Evolutionary conservation across 2,113 vertebrate genomes (phyloP), one percentile per base, ranked within the genome.

Genomic region (Rhipidura dahli): DNA sequence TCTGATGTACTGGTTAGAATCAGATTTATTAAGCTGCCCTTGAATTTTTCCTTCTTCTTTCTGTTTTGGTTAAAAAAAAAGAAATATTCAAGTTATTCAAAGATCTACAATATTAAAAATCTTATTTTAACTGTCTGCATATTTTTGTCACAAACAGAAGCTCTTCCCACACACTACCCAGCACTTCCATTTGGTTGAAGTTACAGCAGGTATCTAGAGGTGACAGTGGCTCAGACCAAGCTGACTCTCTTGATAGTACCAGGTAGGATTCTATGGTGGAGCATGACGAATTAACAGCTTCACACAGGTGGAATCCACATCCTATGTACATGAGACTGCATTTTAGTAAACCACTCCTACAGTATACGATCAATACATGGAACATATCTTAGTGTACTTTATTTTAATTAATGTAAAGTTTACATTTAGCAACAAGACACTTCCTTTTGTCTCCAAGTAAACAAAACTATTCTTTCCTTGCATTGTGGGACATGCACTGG

Each of bases 41-140:
- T 99, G 98, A 95, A 99, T 98, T 97, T 99, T 99, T 68, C 99
- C 99, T 98, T 99, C 99, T 99, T 99, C 99, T 97, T 99, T 99
- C 99, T 99, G 98, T 98, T 97, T 95, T 81, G 92, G 65, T 95
- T 77, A 78, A 42, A 93, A 96, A 60, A 60, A 94, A 66, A 7
- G 56, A 87, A 75, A 86, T 86, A 92, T 71, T 95, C 35, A 95
- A 73, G 53, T 89, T 75, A 83, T 70, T 69, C 27, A 75, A 7
- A 3, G 7, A 78, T 40, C 65, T 10, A 14, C 18, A 31, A 16
- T 13, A 61, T 54, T 45, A 49, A 83, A 59, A 66, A 68, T 28
- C 45, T 69, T 92, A 69, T 39, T 94, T 92, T 37, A 91, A 61
- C 9, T n/a, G 5, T 49, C 13, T 72, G 28, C 26, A 10, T 87